Evolutionary conservation across 2,797 vertebrate species (phyloP), one percentile per base, ranked within the genome.

Genomic region (Vipera ursinii): DNA sequence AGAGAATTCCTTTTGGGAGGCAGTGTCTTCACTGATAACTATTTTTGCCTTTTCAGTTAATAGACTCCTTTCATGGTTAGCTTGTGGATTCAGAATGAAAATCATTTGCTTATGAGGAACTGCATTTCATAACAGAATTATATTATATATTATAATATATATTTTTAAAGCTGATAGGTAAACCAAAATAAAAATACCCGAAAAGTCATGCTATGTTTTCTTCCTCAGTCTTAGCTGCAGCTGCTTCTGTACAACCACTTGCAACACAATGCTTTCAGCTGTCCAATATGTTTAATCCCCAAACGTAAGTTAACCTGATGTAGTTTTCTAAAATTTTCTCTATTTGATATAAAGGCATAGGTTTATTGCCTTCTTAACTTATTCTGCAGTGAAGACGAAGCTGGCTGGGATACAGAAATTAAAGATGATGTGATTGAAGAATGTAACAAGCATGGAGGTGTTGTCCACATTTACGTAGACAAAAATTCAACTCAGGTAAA

Each of bases 181-280:
- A 91, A 38, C 38, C 73, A 69, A n/a, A 86, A 4, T 48, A 82
- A 48, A 82, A 82, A 82, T 48, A 38, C 24, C 20, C 0, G 1
- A 60, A 93, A 89, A 87, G 4, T 60, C 61, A 55, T n/a, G 0
- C 92, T 93, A 15, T 48, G 89, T 0, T 6, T 24, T 78, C 73
- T 53, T 94, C 91, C 89, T 26, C 88, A 97, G 94, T 96, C 73
- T 95, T 98, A 95, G 97, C 98, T 97, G 98, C 97, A 97, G 98
- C 98, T 93, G 97, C 98, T 95, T 98, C 99, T 65, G 98, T 98
- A 88, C 99, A 98, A 90, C 99, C 99, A 7, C 97, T 99, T 92
- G 98, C 99, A 93, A 99, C 99, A 28, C 99, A 99, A 95, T 99
- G 99, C 97, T 99, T 99, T 97, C 99, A 99, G 95, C 98, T 99